Conservation (phyloP, 2,113 vertebrate species). For the Leuciscus idus region DNA sequence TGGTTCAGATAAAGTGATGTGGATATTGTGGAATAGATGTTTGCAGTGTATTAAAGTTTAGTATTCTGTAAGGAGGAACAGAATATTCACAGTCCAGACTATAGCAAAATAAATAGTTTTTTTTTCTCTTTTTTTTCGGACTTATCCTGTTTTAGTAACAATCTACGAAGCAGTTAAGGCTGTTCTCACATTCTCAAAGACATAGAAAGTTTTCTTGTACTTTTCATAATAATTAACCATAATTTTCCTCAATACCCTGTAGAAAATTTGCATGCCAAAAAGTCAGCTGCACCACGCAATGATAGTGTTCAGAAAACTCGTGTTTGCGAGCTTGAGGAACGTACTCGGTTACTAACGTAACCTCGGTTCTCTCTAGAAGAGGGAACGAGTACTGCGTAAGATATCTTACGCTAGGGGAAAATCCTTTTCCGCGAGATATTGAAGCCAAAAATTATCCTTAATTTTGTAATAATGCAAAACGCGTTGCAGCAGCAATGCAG, state of each 20-base stretch:
- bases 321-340: not conserved
- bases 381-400: too few relatives aligned
- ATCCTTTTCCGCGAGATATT: too few relatives aligned
- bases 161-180: not conserved
- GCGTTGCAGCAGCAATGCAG: too few relatives aligned
- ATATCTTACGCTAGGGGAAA: too few relatives aligned
- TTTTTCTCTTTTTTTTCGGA: too few relatives aligned
- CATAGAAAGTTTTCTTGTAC: not conserved
- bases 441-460: too few relatives aligned
- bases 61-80: not conserved
- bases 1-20: not conserved
- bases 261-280: slow-evolving; percentile 17
- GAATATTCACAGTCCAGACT: not conserved
- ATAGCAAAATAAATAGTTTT: not conserved
- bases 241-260: not conserved
- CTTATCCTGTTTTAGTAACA: not conserved
- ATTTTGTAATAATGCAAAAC: too few relatives aligned
- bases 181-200: not conserved
- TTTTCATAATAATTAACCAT: slow-evolving; percentile 5
- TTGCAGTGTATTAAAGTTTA: not conserved
- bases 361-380: too few relatives aligned
- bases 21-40: not conserved
- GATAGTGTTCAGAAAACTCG: not conserved
- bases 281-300: not conserved
- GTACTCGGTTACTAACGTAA: too few relatives aligned